These are phyloP conservation scores for Vespertilio murinus DNA, from an alignment of 2,797 vertebrate genomes.

Conservation along the genomic window DNA sequence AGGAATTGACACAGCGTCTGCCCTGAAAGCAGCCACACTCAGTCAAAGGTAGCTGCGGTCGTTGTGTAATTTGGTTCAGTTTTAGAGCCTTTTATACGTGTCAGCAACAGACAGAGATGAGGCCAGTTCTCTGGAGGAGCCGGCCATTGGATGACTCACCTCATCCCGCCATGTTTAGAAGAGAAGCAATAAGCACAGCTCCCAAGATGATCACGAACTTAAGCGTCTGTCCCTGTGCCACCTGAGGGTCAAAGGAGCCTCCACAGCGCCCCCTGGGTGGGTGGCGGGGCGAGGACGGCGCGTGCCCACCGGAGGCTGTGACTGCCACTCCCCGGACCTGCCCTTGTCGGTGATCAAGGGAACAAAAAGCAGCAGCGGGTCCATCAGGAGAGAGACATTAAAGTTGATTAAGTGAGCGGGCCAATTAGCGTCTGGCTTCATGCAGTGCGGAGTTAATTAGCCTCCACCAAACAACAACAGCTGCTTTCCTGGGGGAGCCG, in stretches of 20 bases:
- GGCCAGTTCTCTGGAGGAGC: slow-evolving; percentile 54
- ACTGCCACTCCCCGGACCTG: neutral
- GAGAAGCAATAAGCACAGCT: slow-evolving; percentile 51
- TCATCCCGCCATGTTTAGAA: slow-evolving; percentile 20
- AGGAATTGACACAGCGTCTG: neutral
- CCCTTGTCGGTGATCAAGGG: slow-evolving; percentile 53
- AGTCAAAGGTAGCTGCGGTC: neutral
- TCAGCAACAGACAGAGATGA: slow-evolving; percentile 53
- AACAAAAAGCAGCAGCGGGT: slow-evolving; percentile 64
- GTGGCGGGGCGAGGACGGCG: neutral
- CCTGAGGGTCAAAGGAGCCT: neutral
- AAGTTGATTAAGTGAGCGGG: slow-evolving; percentile 75
- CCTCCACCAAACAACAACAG: slow-evolving; percentile 77
- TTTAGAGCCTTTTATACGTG: slow-evolving; percentile 50
- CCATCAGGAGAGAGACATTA: slow-evolving; percentile 77
- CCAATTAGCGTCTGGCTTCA: slow-evolving; percentile 77
- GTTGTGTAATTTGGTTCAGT: neutral
- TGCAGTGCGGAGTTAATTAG: slow-evolving; percentile 79
- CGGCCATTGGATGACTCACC: slow-evolving; percentile 63
- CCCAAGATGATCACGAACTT: slow-evolving; percentile 33
- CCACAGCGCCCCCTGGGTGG: neutral
- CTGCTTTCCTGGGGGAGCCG: slow-evolving; percentile 71
- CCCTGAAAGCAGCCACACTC: neutral
- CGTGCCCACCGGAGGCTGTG: neutral
- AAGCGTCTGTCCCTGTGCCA: neutral